Evolutionary conservation across 37 sponge, comb jelly and placozoan genomes (phyloP), one percentile per base, ranked within the genome.

Genomic region (Aplysina aerophoba): DNA sequence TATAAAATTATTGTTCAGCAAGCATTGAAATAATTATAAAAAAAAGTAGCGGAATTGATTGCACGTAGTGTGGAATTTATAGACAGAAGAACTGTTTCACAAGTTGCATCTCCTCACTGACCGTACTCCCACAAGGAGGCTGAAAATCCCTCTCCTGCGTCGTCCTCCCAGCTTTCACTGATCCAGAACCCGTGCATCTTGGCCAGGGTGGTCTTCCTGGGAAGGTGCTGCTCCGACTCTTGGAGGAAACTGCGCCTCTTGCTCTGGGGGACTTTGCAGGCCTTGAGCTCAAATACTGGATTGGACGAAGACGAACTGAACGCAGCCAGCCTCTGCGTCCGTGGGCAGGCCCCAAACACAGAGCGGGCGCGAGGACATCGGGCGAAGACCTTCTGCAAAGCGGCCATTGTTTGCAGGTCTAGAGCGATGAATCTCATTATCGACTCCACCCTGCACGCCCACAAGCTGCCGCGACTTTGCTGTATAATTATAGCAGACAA

Each of bases 121-220:
- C 64, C 64, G 64, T 62, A 62, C 11, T 62, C 64, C 64, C 64
- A 62, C 11, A 62, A 11, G 64, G 64, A 62, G 64, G 64, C 64
- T n/a, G 11, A 4, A 62, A 62, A 11, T 13, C 28, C 28, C 24
- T 62, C 64, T 4, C 64, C 64, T 62, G 4, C 64, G 5, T 62
- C 64, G 28, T 62, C 64, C 28, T 62, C 11, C 64, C 64, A 62
- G 64, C 28, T 62, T 14, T 62, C 64, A 27, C 28, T 62, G 64
- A 62, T 14, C 64, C 64, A 62, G 28, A 62, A 62, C 11, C 64
- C 64, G 64, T 62, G 64, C 64, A 62, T 28, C 64, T 62, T 62
- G 24, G 64, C 64, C 28, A 62, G 28, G 4, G 24, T 6, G 24
- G 64, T 27, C 64, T 62, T 62, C 64, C 64, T 62, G 64, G 64